Evolutionary conservation across 2,888 invertebrate species (phyloP).

Genomic region (Platerodrilus igneus): DNA sequence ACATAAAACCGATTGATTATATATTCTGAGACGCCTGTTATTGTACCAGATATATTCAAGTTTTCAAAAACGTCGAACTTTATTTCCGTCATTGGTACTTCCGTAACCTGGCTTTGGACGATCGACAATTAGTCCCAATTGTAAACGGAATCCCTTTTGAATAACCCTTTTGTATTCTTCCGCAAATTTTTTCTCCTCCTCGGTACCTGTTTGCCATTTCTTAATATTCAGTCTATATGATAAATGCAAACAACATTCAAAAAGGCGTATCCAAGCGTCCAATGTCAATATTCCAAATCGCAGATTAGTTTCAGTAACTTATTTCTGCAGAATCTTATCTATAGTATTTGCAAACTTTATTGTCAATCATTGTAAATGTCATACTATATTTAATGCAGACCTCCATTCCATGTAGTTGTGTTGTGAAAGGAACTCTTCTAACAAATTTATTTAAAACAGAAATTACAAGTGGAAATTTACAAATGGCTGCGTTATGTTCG

Average conservation of each 20-base stretch:
- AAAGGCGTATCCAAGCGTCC: slow-evolving; percentile 37
- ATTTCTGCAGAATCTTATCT: no score
- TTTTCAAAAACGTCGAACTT: slow-evolving; percentile 29
- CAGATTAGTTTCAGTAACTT: no score
- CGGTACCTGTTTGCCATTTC: slow-evolving; percentile 36
- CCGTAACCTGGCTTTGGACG: slow-evolving; percentile 24
- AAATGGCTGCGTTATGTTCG: no score
- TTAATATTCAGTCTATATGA: slow-evolving; percentile 33
- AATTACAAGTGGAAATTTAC: no score
- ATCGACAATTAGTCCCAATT: slow-evolving; percentile 27
- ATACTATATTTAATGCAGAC: no score
- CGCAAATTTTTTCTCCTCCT: slow-evolving; percentile 16
- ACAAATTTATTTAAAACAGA: no score
- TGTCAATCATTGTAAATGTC: no score
- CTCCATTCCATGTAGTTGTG: no score
- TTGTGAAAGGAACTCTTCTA: no score
- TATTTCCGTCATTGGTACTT: slow-evolving; percentile 24
- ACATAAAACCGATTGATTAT: slow-evolving; percentile 9
- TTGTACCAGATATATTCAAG: slow-evolving; percentile 16
- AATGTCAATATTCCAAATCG: slow-evolving; percentile 33
- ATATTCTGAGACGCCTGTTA: slow-evolving; percentile 8
- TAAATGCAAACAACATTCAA: slow-evolving; percentile 35
- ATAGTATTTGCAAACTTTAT: no score
- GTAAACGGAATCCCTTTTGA: slow-evolving; percentile 15
- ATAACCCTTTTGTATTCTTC: slow-evolving; percentile 16